Evolutionary conservation across 2,113 vertebrate species (phyloP).

Genomic region (Mixornis gularis): DNA sequence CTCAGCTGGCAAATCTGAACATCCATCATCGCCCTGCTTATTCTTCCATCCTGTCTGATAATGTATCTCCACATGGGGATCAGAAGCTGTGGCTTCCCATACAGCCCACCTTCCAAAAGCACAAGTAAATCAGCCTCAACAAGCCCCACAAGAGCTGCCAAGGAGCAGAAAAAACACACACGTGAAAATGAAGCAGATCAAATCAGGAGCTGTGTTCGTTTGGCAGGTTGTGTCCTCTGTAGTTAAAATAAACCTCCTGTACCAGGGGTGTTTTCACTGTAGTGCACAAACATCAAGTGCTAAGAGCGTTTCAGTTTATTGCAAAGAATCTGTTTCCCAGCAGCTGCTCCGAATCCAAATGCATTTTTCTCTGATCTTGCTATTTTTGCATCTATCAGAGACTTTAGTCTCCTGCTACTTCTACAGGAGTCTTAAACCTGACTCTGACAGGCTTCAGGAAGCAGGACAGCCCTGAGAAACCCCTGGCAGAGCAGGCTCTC

Average conservation of each 20-base stretch:
- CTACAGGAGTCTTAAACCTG: background rate
- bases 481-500: background rate
- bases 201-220: background rate
- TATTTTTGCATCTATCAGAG: slow-evolving; percentile 13
- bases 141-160: background rate
- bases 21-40: background rate
- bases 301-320: background rate
- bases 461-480: background rate
- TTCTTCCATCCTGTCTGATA: background rate
- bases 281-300: slow-evolving; percentile 2
- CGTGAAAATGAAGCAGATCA: background rate
- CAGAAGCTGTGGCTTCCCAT: background rate
- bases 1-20: slow-evolving; percentile 14
- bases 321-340: slow-evolving; percentile 15
- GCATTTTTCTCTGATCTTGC: slow-evolving; percentile 36
- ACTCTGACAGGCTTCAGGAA: background rate
- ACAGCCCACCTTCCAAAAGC: background rate
- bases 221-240: slow-evolving; percentile 36
- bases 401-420: slow-evolving; percentile 23
- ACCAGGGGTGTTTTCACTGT: background rate
- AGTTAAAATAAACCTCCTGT: slow-evolving; percentile 20
- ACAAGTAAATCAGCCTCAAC: background rate
- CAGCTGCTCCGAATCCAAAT: slow-evolving; percentile 12
- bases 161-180: background rate
- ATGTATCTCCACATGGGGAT: background rate